A percentile compares a stretch with the other conserved stretches of the same genome.
Conservation (phyloP, 2,797 vertebrate species). For the Acanthornis magna region DNA sequence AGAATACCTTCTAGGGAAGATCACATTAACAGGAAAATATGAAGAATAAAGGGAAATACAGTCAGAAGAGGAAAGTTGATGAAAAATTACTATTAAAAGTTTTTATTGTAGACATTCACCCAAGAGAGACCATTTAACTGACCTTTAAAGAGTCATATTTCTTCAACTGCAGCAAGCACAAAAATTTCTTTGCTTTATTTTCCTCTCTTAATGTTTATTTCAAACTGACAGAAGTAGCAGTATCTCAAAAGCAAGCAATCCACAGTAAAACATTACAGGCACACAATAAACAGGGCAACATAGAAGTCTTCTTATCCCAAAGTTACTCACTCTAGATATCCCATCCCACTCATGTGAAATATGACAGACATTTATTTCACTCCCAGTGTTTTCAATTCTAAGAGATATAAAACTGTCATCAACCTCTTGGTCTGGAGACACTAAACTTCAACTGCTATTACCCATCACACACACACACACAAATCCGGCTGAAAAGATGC, state of each 20-base stretch:
- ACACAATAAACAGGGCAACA: background rate
- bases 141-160: background rate
- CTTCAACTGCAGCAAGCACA: background rate
- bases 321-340: background rate
- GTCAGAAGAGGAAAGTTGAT: background rate
- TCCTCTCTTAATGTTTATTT: background rate
- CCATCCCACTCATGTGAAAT: accelerated
- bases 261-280: background rate
- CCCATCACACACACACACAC: background rate
- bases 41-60: background rate
- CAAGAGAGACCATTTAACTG: background rate
- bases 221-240: background rate
- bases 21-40: background rate
- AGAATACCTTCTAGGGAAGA: background rate
- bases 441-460: background rate
- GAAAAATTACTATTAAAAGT: background rate
- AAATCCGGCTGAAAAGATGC: background rate
- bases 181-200: background rate
- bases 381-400: background rate
- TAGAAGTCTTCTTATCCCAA: background rate
- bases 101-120: background rate
- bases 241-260: background rate
- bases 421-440: background rate
- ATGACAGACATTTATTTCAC: background rate
- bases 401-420: background rate